A percentile compares a stretch with the other conserved stretches of the same genome.
phyloP scores from a whole-genome alignment of 2,113 vertebrate species.

The Meriones unguiculatus region DNA sequence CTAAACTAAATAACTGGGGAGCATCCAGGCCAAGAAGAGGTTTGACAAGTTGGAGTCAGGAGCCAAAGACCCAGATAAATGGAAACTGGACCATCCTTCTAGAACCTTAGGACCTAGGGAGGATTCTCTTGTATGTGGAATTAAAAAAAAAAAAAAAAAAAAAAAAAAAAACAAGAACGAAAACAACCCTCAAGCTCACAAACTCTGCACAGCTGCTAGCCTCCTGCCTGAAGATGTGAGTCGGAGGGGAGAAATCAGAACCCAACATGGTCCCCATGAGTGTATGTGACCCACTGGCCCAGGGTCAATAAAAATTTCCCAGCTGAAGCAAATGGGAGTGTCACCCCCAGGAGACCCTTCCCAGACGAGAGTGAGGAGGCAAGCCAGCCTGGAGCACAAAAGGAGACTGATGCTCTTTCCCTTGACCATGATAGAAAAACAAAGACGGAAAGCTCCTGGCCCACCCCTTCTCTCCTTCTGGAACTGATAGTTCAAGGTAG shows the following conservation, averaged over 20 bases:
- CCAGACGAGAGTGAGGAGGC: not conserved
- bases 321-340: not conserved
- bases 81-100: not conserved
- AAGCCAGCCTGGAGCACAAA: not conserved
- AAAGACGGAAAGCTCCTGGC: not conserved
- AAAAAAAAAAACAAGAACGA: not conserved
- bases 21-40: not conserved
- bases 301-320: not conserved
- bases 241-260: not conserved
- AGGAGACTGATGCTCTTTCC: not conserved
- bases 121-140: not conserved
- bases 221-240: not conserved
- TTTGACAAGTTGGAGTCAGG: not conserved
- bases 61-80: not conserved
- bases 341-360: not conserved
- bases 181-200: not conserved
- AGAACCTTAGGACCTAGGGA: not conserved
- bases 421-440: not conserved
- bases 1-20: not conserved
- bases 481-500: not conserved
- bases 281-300: not conserved
- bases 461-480: not conserved
- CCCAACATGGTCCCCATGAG: not conserved
- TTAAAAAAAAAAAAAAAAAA: not conserved
- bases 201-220: not conserved